Conservation (phyloP, 2,888 invertebrate genomes). For the Dicranocentrus wangi region DNA sequence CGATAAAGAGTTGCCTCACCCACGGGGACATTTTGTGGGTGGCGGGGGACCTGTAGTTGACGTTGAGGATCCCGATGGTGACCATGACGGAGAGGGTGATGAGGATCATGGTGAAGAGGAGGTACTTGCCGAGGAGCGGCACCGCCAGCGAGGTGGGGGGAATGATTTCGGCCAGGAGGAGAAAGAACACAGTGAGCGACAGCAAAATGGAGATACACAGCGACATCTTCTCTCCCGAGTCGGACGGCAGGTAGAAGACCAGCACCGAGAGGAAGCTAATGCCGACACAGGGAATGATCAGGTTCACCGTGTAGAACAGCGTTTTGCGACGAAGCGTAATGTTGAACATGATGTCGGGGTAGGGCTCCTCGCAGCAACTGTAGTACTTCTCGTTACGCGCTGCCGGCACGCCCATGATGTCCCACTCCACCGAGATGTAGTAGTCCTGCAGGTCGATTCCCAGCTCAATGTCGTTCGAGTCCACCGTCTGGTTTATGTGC, state of each 20-base stretch:
- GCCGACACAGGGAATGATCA: slow-evolving; percentile 97
- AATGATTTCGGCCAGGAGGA: slow-evolving; percentile 97
- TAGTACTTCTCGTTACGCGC: slow-evolving; percentile 93
- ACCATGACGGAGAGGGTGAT: slow-evolving; percentile 94
- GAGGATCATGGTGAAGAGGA: slow-evolving; percentile 94
- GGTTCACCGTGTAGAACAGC: slow-evolving; percentile 96
- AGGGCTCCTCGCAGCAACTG: slow-evolving; percentile 93
- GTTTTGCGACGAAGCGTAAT: slow-evolving; percentile 95
- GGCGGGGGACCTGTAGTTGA: slow-evolving; percentile 92
- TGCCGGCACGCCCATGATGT: slow-evolving; percentile 94
- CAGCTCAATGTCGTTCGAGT: slow-evolving; percentile 89
- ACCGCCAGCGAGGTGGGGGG: slow-evolving; percentile 95
- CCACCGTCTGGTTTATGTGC: slow-evolving; percentile 89
- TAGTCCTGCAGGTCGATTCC: slow-evolving; percentile 95
- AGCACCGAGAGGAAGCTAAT: slow-evolving; percentile 97
- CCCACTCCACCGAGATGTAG: slow-evolving; percentile 98
- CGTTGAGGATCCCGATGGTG: slow-evolving; percentile 93
- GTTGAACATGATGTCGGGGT: slow-evolving; percentile 97
- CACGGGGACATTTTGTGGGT: slow-evolving; percentile 93
- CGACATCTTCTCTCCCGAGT: slow-evolving; percentile 81
- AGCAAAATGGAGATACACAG: slow-evolving; percentile 98
- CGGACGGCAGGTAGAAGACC: slow-evolving; percentile 98
- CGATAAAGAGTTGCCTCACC: slow-evolving; percentile 86
- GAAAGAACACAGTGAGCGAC: slow-evolving; percentile 98
- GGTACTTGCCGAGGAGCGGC: slow-evolving; percentile 91